Evolutionary conservation across 2,113 vertebrate genomes (phyloP).

Genomic region (Spilogale gracilis): DNA sequence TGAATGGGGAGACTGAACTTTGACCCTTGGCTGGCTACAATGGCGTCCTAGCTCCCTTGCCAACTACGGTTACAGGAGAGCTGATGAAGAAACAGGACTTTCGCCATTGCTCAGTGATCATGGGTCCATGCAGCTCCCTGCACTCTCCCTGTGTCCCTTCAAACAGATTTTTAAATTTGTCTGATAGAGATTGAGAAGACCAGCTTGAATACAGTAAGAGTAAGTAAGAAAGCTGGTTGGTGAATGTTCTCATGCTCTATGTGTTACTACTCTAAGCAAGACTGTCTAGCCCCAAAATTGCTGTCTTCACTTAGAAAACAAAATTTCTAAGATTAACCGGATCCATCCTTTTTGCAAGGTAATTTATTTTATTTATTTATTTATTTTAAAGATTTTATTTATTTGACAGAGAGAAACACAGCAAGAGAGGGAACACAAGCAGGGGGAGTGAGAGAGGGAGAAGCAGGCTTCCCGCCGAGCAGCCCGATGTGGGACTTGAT

Average conservation of each 20-base stretch:
- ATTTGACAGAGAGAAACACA: too few relatives aligned
- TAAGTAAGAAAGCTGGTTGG: neutral
- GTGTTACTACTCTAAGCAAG: neutral
- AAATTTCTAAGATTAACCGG: neutral
- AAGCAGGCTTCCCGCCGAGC: too few relatives aligned
- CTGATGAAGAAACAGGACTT: neutral
- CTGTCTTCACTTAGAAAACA: conserved; percentile 11
- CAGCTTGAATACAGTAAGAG: neutral
- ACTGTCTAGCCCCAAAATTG: neutral
- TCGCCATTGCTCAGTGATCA: neutral
- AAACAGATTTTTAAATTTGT: neutral
- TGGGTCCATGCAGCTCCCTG: accelerated
- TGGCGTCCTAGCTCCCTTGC: too few relatives aligned
- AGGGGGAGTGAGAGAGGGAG: too few relatives aligned
- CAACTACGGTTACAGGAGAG: neutral
- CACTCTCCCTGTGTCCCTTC: neutral
- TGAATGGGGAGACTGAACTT: neutral
- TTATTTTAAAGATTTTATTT: too few relatives aligned
- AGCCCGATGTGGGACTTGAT: too few relatives aligned
- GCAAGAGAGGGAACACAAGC: too few relatives aligned
- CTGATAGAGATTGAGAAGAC: neutral
- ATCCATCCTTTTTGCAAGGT: neutral
- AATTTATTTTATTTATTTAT: neutral
- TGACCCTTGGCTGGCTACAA: neutral
- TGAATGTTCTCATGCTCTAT: neutral